Percentiles rank a stretch among this genome's conserved stretches.
These are phyloP conservation scores for Pollenia angustigena DNA, from an alignment of 2,888 invertebrate species.

Conservation along the genomic window DNA sequence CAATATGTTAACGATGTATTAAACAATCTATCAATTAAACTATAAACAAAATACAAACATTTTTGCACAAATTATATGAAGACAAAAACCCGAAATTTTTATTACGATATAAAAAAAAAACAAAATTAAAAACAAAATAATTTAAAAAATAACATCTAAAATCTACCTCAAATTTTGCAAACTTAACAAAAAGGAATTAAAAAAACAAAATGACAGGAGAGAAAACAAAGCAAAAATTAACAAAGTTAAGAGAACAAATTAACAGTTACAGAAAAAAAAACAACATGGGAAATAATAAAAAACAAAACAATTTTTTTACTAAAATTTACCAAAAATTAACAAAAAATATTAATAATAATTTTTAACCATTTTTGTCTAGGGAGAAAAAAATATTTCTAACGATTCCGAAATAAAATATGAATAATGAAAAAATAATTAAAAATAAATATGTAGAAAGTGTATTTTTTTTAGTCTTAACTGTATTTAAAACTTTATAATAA, in stretches of 20 bases:
- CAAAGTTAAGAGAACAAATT: slow-evolving; percentile 48
- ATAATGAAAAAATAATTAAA: slow-evolving; percentile 24
- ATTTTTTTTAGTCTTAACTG: slow-evolving; percentile 65
- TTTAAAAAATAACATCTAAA: slow-evolving; percentile 63
- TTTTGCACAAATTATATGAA: slow-evolving; percentile 53
- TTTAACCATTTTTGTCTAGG: slow-evolving; percentile 40
- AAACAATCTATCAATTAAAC: neutral
- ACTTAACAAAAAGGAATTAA: slow-evolving; percentile 49
- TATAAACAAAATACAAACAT: slow-evolving; percentile 1
- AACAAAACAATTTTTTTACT: slow-evolving; percentile 60
- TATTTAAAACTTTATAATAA: slow-evolving; percentile 61
- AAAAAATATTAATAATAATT: neutral
- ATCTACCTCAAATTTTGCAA: slow-evolving; percentile 73
- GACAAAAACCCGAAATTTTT: neutral
- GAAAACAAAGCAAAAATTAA: slow-evolving; percentile 54
- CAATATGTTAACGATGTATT: too few relatives aligned
- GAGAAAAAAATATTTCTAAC: slow-evolving; percentile 59
- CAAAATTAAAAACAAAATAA: neutral
- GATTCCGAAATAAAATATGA: slow-evolving; percentile 28
- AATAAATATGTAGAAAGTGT: slow-evolving; percentile 65
- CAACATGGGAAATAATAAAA: slow-evolving; percentile 68
- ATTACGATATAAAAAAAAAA: neutral
- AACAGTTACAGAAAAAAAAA: slow-evolving; percentile 57
- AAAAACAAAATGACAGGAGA: slow-evolving; percentile 34
- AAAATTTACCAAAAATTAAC: slow-evolving; percentile 48